Evolutionary conservation across 2,888 invertebrate genomes (phyloP).

Genomic region (Rugalucina vietnamica): DNA sequence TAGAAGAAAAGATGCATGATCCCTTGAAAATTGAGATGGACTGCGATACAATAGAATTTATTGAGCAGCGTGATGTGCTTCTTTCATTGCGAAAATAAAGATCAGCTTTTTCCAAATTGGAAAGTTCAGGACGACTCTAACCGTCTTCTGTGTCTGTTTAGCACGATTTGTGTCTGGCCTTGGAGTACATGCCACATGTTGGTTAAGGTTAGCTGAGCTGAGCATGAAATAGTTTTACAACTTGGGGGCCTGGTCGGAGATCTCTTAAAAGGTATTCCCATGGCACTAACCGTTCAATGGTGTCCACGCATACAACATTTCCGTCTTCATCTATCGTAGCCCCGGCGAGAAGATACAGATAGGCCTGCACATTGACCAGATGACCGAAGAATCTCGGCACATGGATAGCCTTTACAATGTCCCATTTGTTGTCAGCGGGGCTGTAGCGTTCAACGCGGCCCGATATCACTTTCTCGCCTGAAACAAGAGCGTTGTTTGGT

Average conservation of each 20-base stretch:
- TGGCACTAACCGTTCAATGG: constrained; percentile 64
- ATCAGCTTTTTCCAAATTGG: too few species aligned
- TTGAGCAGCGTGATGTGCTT: too few species aligned
- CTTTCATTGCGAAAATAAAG: too few species aligned
- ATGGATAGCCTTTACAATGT: constrained; percentile 61
- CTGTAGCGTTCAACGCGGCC: constrained; percentile 73
- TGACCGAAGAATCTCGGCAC: constrained; percentile 71
- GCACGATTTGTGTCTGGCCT: too few species aligned
- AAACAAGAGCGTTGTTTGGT: too few species aligned
- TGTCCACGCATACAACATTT: constrained; percentile 60
- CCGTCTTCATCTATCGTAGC: constrained; percentile 69
- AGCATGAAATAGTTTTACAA: too few species aligned
- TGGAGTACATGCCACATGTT: too few species aligned
- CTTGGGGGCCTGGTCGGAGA: too few species aligned
- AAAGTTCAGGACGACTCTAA: too few species aligned
- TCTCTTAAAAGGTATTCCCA: too few species aligned
- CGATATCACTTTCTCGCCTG: constrained; percentile 69
- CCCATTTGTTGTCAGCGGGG: constrained; percentile 73
- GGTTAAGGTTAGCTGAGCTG: too few species aligned
- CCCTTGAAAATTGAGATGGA: neutral
- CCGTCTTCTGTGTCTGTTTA: too few species aligned
- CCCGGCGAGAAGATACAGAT: constrained; percentile 70
- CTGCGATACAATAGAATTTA: neutral
- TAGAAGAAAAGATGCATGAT: neutral
- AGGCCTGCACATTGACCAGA: constrained; percentile 56